Percentiles rank a stretch among this genome's conserved stretches.
Conservation (phyloP, 92 coral and sea anemone genomes). For the Meandrina meandrites region DNA sequence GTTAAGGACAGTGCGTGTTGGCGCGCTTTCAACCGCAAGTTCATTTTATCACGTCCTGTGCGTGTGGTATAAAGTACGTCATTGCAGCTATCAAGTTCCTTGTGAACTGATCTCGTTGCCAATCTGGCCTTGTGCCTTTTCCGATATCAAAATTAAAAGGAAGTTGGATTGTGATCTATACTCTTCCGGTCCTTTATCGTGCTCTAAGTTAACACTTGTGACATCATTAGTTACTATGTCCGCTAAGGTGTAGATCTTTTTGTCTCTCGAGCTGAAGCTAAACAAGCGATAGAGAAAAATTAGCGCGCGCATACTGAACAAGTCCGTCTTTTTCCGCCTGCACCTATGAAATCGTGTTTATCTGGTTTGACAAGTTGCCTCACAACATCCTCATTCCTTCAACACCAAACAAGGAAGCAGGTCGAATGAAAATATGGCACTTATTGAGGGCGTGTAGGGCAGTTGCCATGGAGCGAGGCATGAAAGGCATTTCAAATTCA, state of each 20-base stretch:
- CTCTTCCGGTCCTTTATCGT: background rate
- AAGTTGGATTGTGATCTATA: background rate
- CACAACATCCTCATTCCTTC: background rate
- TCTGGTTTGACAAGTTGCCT: background rate
- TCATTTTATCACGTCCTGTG: constrained; percentile 1
- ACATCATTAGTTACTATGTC: background rate
- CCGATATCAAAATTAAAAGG: background rate
- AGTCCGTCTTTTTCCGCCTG: background rate
- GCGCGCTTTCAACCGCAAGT: background rate
- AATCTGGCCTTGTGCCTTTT: background rate
- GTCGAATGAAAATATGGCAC: background rate
- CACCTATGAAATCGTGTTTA: background rate
- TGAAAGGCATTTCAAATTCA: background rate
- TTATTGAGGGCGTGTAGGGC: background rate
- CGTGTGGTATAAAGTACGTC: background rate
- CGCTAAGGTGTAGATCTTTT: background rate
- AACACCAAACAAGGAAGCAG: background rate
- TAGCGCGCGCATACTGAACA: background rate
- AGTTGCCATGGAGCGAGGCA: background rate
- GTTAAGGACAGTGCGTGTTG: constrained; percentile 2
- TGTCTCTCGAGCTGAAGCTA: background rate
- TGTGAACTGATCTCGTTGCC: background rate
- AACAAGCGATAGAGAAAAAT: background rate
- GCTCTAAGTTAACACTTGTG: background rate
- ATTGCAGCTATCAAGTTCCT: background rate